Percentiles rank a stretch among this genome's conserved stretches.
phyloP scores from a whole-genome alignment of 2,113 vertebrate species.

The Oxyura jamaicensis region DNA sequence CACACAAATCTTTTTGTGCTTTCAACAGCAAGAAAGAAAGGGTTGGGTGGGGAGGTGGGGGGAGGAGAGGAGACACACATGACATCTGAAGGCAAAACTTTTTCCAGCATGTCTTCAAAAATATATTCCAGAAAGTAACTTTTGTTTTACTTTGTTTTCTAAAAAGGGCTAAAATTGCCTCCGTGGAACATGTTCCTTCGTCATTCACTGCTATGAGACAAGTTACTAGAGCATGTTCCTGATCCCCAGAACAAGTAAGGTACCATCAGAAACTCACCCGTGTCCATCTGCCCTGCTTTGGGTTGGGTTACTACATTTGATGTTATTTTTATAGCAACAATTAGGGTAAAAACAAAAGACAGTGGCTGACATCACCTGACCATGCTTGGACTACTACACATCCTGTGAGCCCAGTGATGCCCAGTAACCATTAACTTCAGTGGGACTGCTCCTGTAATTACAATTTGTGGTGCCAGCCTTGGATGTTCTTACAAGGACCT shows the following conservation, averaged over 20 bases:
- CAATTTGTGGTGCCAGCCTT: neutral
- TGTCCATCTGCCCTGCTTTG: neutral
- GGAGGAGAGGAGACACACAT: neutral
- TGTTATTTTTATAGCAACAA: neutral
- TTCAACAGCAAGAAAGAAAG: neutral
- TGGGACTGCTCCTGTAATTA: neutral
- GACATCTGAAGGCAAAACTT: neutral
- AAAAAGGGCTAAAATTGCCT: neutral
- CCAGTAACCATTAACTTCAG: neutral
- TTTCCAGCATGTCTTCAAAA: neutral
- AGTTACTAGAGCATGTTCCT: neutral
- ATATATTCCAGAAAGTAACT: neutral
- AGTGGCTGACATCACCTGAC: neutral
- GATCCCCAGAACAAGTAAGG: neutral
- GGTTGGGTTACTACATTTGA: neutral
- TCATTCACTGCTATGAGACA: neutral
- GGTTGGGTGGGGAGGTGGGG: too few relatives aligned
- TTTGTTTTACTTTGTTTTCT: neutral
- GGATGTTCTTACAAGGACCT: neutral
- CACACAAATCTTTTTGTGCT: neutral
- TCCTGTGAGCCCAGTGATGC: neutral
- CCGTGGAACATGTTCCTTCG: neutral
- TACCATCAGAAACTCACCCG: neutral
- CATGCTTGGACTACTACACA: neutral
- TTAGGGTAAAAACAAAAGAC: neutral